Evolutionary conservation across 2,797 vertebrate genomes (phyloP), one percentile per base, ranked within the genome.

Genomic region (Platyrinchus mystaceus): DNA sequence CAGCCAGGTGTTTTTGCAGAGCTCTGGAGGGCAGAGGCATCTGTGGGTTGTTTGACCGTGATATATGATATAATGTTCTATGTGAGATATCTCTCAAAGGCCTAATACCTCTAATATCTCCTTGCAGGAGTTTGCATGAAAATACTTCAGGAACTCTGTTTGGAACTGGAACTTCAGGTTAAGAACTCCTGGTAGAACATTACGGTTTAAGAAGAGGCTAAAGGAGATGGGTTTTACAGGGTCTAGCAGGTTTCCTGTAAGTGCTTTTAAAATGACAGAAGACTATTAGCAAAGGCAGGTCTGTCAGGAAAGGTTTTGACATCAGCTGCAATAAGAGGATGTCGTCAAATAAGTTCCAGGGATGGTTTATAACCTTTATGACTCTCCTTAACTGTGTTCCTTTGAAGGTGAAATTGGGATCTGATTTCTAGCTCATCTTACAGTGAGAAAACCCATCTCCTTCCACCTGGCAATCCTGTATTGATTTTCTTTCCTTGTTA

Each of bases 401-500:
- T 91, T 74, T 86, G 59, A 60, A 88, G 85, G 70, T 74, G 69
- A 92, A 88, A 76, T 76, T 16, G 6, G 70, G 41, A 47, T 79
- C 77, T 88, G 82, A 46, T 76, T 94, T 86, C 70, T 47, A 90
- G 91, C 30, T 82, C 52, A 37, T 53, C 20, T 74, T 71, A 34
- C 14, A 52, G 68, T 60, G 52, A 84, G 60, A 70, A 94, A 84
- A 73, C 39, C 46, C 46, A 49, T 63, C 62, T 79, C 66, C 67
- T 82, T 94, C 90, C 59, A 82, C 73, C 46, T 56, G 80, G 41
- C 77, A 87, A 70, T 64, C 47, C 24, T 50, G 19, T 79, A 94
- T 84, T 22, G 80, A 88, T 94, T 95, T 95, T 90, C 59, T 69
- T 89, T 83, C 84, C 77, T 84, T 84, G 55, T 94, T 91, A 59